Conservation (phyloP, 2,797 vertebrate genomes). For the Capromys pilorides region DNA sequence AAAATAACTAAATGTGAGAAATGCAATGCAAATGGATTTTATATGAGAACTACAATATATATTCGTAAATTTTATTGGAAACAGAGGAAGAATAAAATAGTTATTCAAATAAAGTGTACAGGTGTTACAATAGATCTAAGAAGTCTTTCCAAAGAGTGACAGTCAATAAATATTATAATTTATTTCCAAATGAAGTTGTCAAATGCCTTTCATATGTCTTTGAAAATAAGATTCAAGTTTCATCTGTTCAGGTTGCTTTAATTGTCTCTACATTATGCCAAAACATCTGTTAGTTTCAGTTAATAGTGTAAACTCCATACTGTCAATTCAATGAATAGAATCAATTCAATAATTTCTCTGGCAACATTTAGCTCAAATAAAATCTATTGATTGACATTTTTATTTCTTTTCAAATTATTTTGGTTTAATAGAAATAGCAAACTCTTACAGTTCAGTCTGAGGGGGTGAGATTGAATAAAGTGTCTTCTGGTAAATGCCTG, state of each 20-base stretch:
- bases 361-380: slow-evolving; percentile 54
- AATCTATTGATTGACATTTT: slow-evolving; percentile 61
- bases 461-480: slow-evolving; percentile 15
- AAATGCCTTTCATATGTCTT: slow-evolving; percentile 68
- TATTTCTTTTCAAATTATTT: slow-evolving; percentile 61
- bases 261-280: slow-evolving; percentile 70
- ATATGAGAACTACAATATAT: neutral
- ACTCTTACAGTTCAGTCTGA: slow-evolving; percentile 25
- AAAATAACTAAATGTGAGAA: slow-evolving; percentile 17
- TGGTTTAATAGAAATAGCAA: slow-evolving; percentile 17
- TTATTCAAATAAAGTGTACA: slow-evolving; percentile 45
- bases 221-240: slow-evolving; percentile 69
- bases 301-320: slow-evolving; percentile 66
- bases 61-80: slow-evolving; percentile 55
- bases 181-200: slow-evolving; percentile 74
- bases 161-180: slow-evolving; percentile 73
- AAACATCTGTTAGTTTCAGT: slow-evolving; percentile 68
- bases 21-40: slow-evolving; percentile 45
- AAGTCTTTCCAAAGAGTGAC: slow-evolving; percentile 45
- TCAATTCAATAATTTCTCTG: slow-evolving; percentile 65
- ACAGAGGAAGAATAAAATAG: slow-evolving; percentile 32
- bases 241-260: slow-evolving; percentile 70
- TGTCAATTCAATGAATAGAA: slow-evolving; percentile 66
- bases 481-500: neutral
- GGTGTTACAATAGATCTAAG: slow-evolving; percentile 57